Percentiles rank a stretch among this genome's conserved stretches.
Evolutionary conservation across 2,113 vertebrate species (phyloP).

Genomic region (Forbesichthys papilliferus): DNA sequence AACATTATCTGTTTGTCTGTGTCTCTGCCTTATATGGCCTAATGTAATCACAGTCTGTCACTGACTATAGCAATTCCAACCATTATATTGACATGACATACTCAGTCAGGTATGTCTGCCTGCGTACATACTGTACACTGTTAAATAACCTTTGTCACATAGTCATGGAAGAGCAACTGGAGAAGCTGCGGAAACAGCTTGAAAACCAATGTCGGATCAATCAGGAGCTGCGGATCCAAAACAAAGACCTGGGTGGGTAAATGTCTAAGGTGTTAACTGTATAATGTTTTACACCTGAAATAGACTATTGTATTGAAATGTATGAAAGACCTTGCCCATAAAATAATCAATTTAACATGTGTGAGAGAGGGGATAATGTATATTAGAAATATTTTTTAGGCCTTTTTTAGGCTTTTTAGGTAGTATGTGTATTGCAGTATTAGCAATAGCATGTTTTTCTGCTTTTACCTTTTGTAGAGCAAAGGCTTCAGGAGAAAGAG

Average conservation of each 20-base stretch:
- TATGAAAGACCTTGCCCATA: too few relatives aligned
- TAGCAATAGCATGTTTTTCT: not conserved
- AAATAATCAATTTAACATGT: not conserved
- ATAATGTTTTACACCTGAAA: not conserved
- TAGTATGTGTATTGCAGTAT: not conserved
- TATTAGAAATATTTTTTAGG: too few relatives aligned
- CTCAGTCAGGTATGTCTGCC: not conserved
- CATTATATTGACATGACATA: not conserved
- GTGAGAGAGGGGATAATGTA: not conserved
- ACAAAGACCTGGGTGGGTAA: constrained; percentile 73
- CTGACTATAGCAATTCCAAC: not conserved
- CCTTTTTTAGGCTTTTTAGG: not conserved
- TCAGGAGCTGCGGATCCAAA: constrained; percentile 73
- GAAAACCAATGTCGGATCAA: constrained; percentile 76
- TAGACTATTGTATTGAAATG: too few relatives aligned
- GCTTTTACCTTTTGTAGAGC: constrained; percentile 46
- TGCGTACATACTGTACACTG: not conserved
- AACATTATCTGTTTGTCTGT: not conserved
- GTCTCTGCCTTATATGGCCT: too few relatives aligned
- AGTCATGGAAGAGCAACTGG: constrained; percentile 76
- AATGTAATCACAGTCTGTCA: not conserved
- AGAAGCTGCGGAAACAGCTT: constrained; percentile 73
- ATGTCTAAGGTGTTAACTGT: not conserved
- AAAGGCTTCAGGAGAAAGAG: constrained; percentile 73
- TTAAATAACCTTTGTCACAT: constrained; percentile 1